A percentile compares a stretch with the other conserved stretches of the same genome.
These are phyloP conservation scores for Cariama cristata DNA, from an alignment of 2,113 vertebrate genomes.

Conservation along the genomic window DNA sequence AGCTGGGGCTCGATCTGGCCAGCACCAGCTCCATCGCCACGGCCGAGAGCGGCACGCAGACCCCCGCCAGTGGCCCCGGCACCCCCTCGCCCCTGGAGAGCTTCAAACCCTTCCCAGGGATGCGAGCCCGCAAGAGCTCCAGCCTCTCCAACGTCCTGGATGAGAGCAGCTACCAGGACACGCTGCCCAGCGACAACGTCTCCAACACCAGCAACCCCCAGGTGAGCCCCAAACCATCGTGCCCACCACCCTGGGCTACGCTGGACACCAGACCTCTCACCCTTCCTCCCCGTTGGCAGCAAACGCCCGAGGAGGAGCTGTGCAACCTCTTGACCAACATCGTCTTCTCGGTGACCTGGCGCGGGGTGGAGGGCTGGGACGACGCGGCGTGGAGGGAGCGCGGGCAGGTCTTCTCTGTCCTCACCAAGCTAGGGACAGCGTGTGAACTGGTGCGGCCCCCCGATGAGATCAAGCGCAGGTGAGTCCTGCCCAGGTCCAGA, in stretches of 20 bases:
- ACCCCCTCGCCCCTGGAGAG: constrained; percentile 89
- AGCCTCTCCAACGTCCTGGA: constrained; percentile 96
- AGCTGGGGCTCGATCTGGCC: constrained; percentile 82
- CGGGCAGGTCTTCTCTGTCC: constrained; percentile 95
- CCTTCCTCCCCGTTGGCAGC: constrained; percentile 31
- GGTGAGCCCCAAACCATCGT: constrained; percentile 61
- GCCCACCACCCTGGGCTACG: rapidly evolving
- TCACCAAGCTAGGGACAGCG: constrained; percentile 93
- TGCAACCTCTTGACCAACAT: constrained; percentile 97
- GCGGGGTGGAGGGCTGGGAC: constrained; percentile 83
- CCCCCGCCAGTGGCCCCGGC: constrained; percentile 83
- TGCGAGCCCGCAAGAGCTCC: constrained; percentile 87
- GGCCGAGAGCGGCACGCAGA: constrained; percentile 69
- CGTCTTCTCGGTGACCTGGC: constrained; percentile 92
- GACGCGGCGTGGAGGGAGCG: constrained; percentile 90
- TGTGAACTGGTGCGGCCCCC: constrained; percentile 90
- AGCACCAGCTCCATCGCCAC: constrained; percentile 72
- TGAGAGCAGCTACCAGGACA: constrained; percentile 87
- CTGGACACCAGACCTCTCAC: rapidly evolving
- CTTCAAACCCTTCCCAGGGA: constrained; percentile 81
- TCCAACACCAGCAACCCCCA: constrained; percentile 95
- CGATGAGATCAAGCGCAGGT: constrained; percentile 96
- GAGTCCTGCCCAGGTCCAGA: rapidly evolving
- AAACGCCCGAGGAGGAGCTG: constrained; percentile 94
- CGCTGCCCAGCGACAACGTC: constrained; percentile 82